phyloP scores from a whole-genome alignment of 1,140 invertebrate genomes.

The Drosophila baimaii region DNA sequence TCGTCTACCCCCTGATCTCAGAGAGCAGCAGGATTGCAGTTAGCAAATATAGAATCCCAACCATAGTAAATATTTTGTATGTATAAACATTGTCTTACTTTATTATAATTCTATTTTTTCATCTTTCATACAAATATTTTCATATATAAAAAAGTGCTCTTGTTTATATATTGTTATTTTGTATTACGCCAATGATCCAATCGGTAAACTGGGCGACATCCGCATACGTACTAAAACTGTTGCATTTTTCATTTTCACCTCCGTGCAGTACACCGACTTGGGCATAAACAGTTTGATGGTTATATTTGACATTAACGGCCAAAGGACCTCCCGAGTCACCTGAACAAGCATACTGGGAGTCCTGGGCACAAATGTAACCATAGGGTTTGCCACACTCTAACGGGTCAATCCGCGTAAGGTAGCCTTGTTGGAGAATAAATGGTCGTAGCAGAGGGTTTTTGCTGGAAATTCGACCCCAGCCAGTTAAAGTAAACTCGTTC shows the following conservation, averaged over 20 bases:
- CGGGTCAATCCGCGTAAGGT: background rate
- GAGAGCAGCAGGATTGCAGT: too few species aligned
- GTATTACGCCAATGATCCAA: background rate
- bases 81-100: too few species aligned
- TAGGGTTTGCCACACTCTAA: background rate
- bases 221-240: background rate
- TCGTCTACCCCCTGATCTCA: too few species aligned
- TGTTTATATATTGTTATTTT: background rate
- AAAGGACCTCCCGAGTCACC: constrained; percentile 2
- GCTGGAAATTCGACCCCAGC: background rate
- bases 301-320: background rate
- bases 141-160: background rate
- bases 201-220: background rate
- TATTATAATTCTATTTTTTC: background rate
- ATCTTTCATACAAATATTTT: too few species aligned
- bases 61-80: too few species aligned
- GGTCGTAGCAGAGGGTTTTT: accelerated
- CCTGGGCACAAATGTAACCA: background rate
- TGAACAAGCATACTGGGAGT: background rate
- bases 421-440: background rate
- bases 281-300: background rate
- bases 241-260: background rate
- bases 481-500: background rate
- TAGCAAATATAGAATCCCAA: too few species aligned
- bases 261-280: background rate